These are phyloP conservation scores for Pungitius pungitius DNA, from an alignment of 2,113 vertebrate genomes.

Conservation along the genomic window DNA sequence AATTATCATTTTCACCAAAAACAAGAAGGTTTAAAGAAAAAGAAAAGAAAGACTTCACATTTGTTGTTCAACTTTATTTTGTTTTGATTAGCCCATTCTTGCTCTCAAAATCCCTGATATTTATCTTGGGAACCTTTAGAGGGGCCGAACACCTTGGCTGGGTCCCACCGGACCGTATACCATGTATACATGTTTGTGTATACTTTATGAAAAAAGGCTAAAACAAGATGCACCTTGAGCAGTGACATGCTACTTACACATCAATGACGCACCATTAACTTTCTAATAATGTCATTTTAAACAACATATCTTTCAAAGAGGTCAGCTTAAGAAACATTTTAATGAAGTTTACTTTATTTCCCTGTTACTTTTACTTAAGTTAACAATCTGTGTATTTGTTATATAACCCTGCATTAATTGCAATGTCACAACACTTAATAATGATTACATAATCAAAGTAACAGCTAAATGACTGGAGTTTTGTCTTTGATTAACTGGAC, in stretches of 20 bases:
- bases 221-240: neutral
- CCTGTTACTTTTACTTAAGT: neutral
- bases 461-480: constrained; percentile 23
- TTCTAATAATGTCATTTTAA: neutral
- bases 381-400: neutral
- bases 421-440: neutral
- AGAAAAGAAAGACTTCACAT: neutral
- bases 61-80: neutral
- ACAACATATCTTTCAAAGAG: neutral
- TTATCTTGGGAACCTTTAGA: neutral
- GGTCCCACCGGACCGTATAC: neutral
- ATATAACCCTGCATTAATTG: neutral
- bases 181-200: neutral
- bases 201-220: neutral
- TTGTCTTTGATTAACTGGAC: constrained; percentile 2
- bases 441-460: neutral
- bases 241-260: neutral
- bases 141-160: neutral
- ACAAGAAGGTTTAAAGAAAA: no score
- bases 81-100: neutral
- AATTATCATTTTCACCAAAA: neutral
- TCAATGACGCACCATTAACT: neutral
- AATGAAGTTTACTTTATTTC: neutral
- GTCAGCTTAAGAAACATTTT: neutral
- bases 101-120: neutral